phyloP scores from a whole-genome alignment of 2,888 invertebrate species.

The Zele albiditarsus region DNA sequence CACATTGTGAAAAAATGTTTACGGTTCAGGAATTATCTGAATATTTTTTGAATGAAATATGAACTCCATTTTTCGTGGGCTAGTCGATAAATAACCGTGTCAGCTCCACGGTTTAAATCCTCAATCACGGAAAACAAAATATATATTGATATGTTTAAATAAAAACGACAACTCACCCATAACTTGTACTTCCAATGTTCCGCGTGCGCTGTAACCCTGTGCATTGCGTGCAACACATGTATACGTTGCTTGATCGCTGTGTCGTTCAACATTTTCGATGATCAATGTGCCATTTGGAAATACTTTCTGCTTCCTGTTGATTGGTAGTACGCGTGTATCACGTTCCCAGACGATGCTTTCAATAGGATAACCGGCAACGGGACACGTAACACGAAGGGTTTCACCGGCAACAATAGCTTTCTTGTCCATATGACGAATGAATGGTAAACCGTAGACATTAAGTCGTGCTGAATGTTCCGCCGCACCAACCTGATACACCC shows the following conservation, averaged over 20 bases:
- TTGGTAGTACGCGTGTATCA: constrained; percentile 89
- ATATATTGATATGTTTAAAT: neutral
- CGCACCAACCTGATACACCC: constrained; percentile 81
- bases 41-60: neutral
- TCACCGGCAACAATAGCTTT: constrained; percentile 94
- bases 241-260: constrained; percentile 94
- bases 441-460: constrained; percentile 92
- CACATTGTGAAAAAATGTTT: too few relatives aligned
- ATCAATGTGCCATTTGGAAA: constrained; percentile 94
- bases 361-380: constrained; percentile 96
- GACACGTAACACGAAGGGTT: constrained; percentile 91
- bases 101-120: too few relatives aligned
- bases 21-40: too few relatives aligned
- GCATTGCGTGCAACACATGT: constrained; percentile 94
- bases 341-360: constrained; percentile 96
- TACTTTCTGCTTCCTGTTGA: constrained; percentile 95
- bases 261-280: constrained; percentile 93
- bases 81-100: neutral
- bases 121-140: neutral
- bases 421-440: constrained; percentile 93
- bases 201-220: constrained; percentile 91
- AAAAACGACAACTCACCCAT: constrained; percentile 86
- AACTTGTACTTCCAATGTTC: constrained; percentile 93
- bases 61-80: constrained; percentile 3
- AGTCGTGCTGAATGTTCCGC: constrained; percentile 89